These are phyloP conservation scores for Platycheirus rosarum DNA, from an alignment of 2,888 invertebrate genomes.

Conservation along the genomic window DNA sequence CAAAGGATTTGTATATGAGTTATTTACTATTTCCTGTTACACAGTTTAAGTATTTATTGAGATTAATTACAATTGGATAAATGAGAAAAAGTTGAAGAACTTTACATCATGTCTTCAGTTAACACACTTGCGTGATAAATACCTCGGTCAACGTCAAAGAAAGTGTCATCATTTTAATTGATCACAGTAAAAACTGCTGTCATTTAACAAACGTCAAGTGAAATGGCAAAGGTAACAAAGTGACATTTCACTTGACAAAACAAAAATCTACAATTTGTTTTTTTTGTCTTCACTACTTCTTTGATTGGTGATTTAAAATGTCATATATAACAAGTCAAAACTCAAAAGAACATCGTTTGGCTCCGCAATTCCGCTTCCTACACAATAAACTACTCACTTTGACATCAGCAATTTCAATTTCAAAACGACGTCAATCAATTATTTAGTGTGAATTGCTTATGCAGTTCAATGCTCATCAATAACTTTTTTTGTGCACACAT, in stretches of 20 bases:
- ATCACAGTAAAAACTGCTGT: too few relatives aligned
- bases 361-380: conserved; percentile 1
- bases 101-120: too few relatives aligned
- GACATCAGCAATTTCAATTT: conserved; percentile 14
- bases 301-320: conserved; percentile 1
- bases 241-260: too few relatives aligned
- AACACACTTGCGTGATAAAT: too few relatives aligned
- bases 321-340: conserved; percentile 8
- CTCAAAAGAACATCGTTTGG: conserved; percentile 8
- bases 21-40: conserved; percentile 23
- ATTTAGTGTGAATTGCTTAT: conserved; percentile 18
- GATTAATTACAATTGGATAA: not conserved
- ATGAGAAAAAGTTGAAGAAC: too few relatives aligned
- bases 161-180: too few relatives aligned
- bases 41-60: not conserved
- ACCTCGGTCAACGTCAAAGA: too few relatives aligned
- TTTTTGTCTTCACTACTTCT: not conserved
- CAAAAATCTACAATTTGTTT: too few relatives aligned
- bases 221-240: too few relatives aligned
- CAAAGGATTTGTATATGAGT: conserved; percentile 18
- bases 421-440: conserved; percentile 24
- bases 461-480: not conserved
- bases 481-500: conserved; percentile 3
- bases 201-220: too few relatives aligned
- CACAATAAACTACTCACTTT: not conserved